phyloP scores from a whole-genome alignment of 30 jellyfish, hydroid and myxozoan species.

The Clytia hemisphaerica region DNA sequence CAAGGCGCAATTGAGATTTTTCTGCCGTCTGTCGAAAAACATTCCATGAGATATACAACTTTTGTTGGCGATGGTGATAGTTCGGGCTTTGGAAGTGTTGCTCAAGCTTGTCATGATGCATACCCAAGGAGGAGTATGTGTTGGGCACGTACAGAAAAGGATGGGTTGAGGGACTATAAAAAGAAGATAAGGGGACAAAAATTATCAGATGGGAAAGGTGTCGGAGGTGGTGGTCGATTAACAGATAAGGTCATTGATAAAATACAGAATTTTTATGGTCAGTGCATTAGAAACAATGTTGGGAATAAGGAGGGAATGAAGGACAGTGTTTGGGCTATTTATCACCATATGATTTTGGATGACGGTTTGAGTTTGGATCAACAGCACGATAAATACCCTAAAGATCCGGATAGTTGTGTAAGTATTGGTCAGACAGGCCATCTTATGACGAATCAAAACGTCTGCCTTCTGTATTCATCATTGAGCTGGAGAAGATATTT shows the following conservation, averaged over 20 bases:
- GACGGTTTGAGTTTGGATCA: conserved; percentile 6
- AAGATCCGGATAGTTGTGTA: conserved; percentile 30
- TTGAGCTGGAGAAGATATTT: neutral
- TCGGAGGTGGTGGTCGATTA: conserved; percentile 33
- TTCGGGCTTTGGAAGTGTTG: conserved; percentile 23
- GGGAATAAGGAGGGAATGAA: conserved; percentile 24
- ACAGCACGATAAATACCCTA: conserved; percentile 46
- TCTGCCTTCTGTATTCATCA: neutral
- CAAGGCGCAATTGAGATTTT: conserved; percentile 30
- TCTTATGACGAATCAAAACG: conserved; percentile 3
- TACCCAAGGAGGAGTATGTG: too few relatives aligned
- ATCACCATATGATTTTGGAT: conserved; percentile 36
- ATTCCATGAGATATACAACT: conserved; percentile 1
- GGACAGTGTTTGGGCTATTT: conserved; percentile 26
- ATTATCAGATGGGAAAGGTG: conserved; percentile 25
- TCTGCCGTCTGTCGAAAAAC: conserved; percentile 26
- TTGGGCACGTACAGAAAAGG: conserved; percentile 13
- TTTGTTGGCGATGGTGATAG: conserved; percentile 48
- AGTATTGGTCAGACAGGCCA: conserved; percentile 26
- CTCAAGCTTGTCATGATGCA: neutral
- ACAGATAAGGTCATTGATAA: conserved; percentile 29
- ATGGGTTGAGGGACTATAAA: conserved; percentile 17
- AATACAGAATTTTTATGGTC: conserved; percentile 45
- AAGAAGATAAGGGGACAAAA: conserved; percentile 6
- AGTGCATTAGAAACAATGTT: conserved; percentile 27